These are phyloP conservation scores for Villa cingulata DNA, from an alignment of 2,888 invertebrate species.

Conservation along the genomic window DNA sequence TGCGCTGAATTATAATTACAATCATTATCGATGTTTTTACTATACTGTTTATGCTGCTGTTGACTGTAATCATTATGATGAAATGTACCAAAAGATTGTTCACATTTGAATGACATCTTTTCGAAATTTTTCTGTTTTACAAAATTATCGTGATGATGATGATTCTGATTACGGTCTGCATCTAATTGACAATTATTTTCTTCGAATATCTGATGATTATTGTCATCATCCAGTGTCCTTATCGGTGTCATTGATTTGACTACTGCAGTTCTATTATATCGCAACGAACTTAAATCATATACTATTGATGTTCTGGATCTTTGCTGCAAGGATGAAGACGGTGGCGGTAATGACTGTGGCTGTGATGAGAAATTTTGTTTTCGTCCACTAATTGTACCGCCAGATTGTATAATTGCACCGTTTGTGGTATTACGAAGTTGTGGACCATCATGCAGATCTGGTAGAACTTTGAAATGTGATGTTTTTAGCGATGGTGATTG, in stretches of 20 bases:
- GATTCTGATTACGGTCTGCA: too few species aligned
- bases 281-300: constrained; percentile 26
- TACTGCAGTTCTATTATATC: too few species aligned
- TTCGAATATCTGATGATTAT: constrained; percentile 1
- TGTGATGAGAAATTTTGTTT: constrained; percentile 22
- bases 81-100: too few species aligned
- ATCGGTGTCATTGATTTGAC: constrained; percentile 11
- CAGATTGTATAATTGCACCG: constrained; percentile 67
- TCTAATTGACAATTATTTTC: too few species aligned
- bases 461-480: constrained; percentile 46
- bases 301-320: constrained; percentile 19
- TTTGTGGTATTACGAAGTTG: constrained; percentile 66
- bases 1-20: not conserved
- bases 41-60: not conserved
- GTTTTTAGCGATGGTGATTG: constrained; percentile 2
- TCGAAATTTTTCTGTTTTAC: too few species aligned
- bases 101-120: too few species aligned
- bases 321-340: constrained; percentile 11
- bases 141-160: too few species aligned
- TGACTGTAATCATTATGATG: too few species aligned
- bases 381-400: constrained; percentile 68
- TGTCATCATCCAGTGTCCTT: not conserved
- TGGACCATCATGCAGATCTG: constrained; percentile 45
- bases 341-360: not conserved
- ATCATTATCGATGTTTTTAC: not conserved